A percentile compares a stretch with the other conserved stretches of the same genome.
phyloP scores from a whole-genome alignment of 2,888 invertebrate species.

The Phymatocera aterrima region DNA sequence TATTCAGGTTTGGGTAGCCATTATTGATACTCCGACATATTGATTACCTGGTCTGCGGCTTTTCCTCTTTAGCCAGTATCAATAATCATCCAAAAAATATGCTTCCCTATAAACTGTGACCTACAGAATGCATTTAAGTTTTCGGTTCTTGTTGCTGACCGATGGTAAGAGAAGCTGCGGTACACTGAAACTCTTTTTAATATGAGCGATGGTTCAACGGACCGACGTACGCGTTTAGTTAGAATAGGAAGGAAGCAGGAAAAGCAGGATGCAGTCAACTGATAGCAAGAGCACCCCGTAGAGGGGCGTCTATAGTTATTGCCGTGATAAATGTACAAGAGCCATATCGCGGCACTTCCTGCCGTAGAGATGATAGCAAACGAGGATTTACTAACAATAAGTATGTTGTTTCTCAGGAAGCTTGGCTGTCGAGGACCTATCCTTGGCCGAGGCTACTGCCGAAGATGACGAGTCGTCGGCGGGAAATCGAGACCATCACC shows the following conservation, averaged over 20 bases:
- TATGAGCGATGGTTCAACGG: constrained; percentile 5
- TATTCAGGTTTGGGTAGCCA: not conserved
- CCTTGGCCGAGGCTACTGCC: constrained; percentile 78
- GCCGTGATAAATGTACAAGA: constrained; percentile 32
- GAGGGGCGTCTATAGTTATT: constrained; percentile 46
- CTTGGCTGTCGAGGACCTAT: constrained; percentile 87
- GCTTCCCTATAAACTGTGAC: not conserved
- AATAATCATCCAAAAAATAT: not conserved
- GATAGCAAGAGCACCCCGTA: constrained; percentile 58
- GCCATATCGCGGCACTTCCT: constrained; percentile 42
- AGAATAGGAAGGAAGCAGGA: constrained; percentile 64
- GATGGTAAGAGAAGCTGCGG: not conserved
- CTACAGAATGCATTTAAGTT: not conserved
- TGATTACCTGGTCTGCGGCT: not conserved
- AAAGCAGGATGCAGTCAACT: constrained; percentile 67
- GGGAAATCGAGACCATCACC: constrained; percentile 72
- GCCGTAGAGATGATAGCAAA: constrained; percentile 32
- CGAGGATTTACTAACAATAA: constrained; percentile 25
- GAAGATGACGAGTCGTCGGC: constrained; percentile 72
- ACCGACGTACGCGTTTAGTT: constrained; percentile 2
- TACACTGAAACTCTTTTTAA: not conserved
- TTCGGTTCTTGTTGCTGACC: not conserved
- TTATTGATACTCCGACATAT: not conserved
- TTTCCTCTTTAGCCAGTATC: no score
- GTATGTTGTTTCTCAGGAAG: constrained; percentile 80